Evolutionary conservation across 2,797 vertebrate genomes (phyloP).

Genomic region (Acanthurus lineatus): DNA sequence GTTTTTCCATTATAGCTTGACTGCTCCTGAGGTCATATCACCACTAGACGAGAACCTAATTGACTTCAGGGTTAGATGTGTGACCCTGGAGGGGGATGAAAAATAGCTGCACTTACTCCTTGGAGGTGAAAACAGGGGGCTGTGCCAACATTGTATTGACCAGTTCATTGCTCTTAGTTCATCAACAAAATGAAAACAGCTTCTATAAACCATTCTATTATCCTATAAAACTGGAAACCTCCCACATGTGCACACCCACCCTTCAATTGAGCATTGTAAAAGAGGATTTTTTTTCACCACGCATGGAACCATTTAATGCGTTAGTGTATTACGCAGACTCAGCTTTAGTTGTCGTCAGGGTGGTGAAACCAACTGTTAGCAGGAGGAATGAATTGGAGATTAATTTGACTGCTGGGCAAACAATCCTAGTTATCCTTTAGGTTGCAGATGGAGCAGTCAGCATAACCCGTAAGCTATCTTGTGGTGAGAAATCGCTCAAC

Average conservation of each 20-base stretch:
- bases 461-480: slow-evolving; percentile 23
- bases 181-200: slow-evolving; percentile 77
- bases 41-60: slow-evolving; percentile 61
- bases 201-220: slow-evolving; percentile 72
- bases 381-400: slow-evolving; percentile 62
- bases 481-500: slow-evolving; percentile 11
- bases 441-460: slow-evolving; percentile 36
- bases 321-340: slow-evolving; percentile 47
- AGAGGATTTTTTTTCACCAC: slow-evolving; percentile 46
- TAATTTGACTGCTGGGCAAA: slow-evolving; percentile 57
- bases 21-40: slow-evolving; percentile 41
- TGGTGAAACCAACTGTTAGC: slow-evolving; percentile 61
- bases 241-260: slow-evolving; percentile 26
- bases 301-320: slow-evolving; percentile 39
- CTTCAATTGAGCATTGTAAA: slow-evolving; percentile 59
- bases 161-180: slow-evolving; percentile 65
- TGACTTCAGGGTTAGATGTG: slow-evolving; percentile 58
- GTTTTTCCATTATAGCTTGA: slow-evolving; percentile 37
- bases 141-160: slow-evolving; percentile 75
- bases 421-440: slow-evolving; percentile 56
- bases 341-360: slow-evolving; percentile 24
- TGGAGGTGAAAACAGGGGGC: slow-evolving; percentile 45
- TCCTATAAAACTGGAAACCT: slow-evolving; percentile 66
- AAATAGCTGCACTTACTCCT: slow-evolving; percentile 62
- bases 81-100: slow-evolving; percentile 70